These are phyloP conservation scores for Blennius ocellaris DNA, from an alignment of 2,113 vertebrate species.

Conservation along the genomic window DNA sequence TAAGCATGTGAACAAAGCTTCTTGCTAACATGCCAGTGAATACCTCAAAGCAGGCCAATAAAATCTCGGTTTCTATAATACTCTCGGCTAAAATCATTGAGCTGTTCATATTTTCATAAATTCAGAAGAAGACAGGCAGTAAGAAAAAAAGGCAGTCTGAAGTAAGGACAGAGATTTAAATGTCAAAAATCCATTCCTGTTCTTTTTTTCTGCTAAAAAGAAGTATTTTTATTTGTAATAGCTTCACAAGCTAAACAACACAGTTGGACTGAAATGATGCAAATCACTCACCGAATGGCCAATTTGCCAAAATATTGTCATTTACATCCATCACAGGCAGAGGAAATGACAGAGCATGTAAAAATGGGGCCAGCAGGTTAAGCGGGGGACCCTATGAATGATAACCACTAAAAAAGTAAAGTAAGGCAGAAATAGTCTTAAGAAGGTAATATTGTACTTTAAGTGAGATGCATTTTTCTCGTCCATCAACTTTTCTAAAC, in stretches of 20 bases:
- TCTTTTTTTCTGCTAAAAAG: conserved; percentile 19
- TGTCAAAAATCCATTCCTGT: conserved; percentile 31
- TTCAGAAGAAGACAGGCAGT: conserved; percentile 5
- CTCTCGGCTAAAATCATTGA: conserved; percentile 3
- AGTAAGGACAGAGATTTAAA: conserved; percentile 15
- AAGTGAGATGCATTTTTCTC: not conserved
- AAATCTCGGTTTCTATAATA: conserved; percentile 16
- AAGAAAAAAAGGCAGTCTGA: not conserved
- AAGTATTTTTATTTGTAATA: not conserved
- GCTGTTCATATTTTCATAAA: not conserved
- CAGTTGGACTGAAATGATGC: conserved; percentile 22
- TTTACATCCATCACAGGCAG: conserved; percentile 11
- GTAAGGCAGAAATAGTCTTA: not conserved
- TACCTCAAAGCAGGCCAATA: conserved; percentile 26
- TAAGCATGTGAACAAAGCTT: conserved; percentile 25
- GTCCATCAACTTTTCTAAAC: not conserved
- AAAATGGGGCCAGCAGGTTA: conserved; percentile 16
- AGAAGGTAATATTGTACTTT: not conserved
- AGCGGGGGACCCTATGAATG: not conserved
- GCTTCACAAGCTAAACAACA: conserved; percentile 22
- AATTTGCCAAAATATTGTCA: conserved; percentile 51
- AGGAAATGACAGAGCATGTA: conserved; percentile 6
- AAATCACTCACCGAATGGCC: conserved; percentile 19
- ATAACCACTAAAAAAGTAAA: not conserved
- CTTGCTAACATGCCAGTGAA: conserved; percentile 24